Conservation (phyloP, 2,797 vertebrate genomes). For the Sebastes iracundus region DNA sequence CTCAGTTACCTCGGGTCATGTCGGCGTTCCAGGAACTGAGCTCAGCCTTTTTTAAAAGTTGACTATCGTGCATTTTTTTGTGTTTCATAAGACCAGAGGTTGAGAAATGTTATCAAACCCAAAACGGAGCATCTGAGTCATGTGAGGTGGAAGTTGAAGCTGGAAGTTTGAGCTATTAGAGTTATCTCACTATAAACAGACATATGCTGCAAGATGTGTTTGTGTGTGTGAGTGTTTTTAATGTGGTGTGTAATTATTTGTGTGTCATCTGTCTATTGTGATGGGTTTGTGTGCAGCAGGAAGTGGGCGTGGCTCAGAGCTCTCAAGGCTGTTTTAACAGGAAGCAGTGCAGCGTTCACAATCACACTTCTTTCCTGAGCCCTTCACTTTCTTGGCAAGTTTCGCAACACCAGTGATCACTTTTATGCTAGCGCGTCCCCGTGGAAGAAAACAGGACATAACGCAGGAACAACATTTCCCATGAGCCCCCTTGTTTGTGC, state of each 20-base stretch:
- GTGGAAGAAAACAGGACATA: background rate
- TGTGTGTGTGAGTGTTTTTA: background rate
- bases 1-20: slow-evolving; percentile 18
- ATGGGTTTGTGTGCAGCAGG: slow-evolving; percentile 46
- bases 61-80: slow-evolving; percentile 13
- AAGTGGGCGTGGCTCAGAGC: slow-evolving; percentile 47
- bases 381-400: slow-evolving; percentile 28
- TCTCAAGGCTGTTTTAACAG: slow-evolving; percentile 49
- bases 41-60: slow-evolving; percentile 35
- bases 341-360: slow-evolving; percentile 57
- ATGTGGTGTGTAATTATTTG: background rate
- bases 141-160: slow-evolving; percentile 29
- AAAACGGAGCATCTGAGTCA: background rate
- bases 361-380: slow-evolving; percentile 58
- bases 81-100: slow-evolving; percentile 32
- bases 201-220: background rate
- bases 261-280: slow-evolving; percentile 40
- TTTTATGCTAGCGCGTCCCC: background rate
- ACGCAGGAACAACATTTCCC: background rate
- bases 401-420: background rate
- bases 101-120: background rate
- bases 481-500: background rate
- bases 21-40: slow-evolving; percentile 48
- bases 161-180: background rate
- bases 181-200: background rate